These are phyloP conservation scores for Helleia helle DNA, from an alignment of 2,888 invertebrate species.

Conservation along the genomic window DNA sequence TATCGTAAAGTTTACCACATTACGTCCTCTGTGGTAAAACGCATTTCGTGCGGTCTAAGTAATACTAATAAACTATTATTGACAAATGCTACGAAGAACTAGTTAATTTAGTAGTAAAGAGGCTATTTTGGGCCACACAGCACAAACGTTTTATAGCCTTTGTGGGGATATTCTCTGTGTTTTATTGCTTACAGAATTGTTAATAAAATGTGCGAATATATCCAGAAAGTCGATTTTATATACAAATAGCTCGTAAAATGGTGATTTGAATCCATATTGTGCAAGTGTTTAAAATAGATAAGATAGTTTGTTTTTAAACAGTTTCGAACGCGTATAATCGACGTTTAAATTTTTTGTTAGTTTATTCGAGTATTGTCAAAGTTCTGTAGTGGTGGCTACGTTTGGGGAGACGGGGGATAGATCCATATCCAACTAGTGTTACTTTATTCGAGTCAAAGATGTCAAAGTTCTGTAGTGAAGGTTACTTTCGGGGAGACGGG, in stretches of 20 bases:
- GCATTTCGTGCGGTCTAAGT: background rate
- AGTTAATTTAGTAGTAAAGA: constrained; percentile 33
- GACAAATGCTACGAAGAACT: constrained; percentile 26
- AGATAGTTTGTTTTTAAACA: too few relatives aligned
- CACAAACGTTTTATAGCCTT: constrained; percentile 27
- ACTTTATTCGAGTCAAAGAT: too few relatives aligned
- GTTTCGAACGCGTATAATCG: too few relatives aligned
- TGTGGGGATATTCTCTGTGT: constrained; percentile 22
- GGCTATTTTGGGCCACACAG: constrained; percentile 28
- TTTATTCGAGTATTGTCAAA: too few relatives aligned
- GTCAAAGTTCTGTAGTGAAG: too few relatives aligned
- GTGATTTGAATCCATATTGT: background rate
- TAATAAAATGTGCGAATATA: constrained; percentile 31
- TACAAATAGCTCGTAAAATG: constrained; percentile 1
- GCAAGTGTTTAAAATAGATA: constrained; percentile 2
- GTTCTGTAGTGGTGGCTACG: too few relatives aligned
- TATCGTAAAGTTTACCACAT: background rate
- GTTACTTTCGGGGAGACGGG: too few relatives aligned
- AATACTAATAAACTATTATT: constrained; percentile 19
- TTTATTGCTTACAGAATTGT: constrained; percentile 27
- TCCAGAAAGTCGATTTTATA: constrained; percentile 7
- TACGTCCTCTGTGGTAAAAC: background rate
- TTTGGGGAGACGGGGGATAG: too few relatives aligned
- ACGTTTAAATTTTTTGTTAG: too few relatives aligned
- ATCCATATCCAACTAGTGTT: too few relatives aligned